Base-by-base conservation (phyloP, 2,113 vertebrate species). In the Eptatretus burgeri region DNA sequence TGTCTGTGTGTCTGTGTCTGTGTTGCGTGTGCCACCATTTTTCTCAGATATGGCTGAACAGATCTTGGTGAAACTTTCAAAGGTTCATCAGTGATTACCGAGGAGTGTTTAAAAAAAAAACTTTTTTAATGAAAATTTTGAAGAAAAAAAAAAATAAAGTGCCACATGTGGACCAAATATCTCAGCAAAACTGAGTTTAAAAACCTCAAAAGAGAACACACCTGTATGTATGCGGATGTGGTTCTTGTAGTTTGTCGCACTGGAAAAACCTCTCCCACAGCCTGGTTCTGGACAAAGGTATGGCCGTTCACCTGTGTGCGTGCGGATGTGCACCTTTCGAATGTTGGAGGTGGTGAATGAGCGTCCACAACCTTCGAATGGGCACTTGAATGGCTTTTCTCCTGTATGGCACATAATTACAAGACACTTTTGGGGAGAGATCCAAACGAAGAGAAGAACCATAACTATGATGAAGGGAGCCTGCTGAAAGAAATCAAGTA, bases 331-430 rank as follows among this genome's bases (percentile, higher is more conserved):
- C 67, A 98, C 91, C 70, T 98, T 98, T 63, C 91, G 82, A 70
- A 98, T 98, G 74, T 98, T 98, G 64, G 91, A 95, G 52, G 91
- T 98, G 70, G 91, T 98, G 69, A 98, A 98, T 2, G 91, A 98
- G 51, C 91, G 77, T 68, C 87, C 91, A 8, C 91, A 98, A 68
- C 86, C 85, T 72, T 95, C 91, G 49, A 91, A 79, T 0, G 86
- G 85, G 73, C 91, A 98, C 69, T 91, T 94, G 69, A 98, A 98
- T 17, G 91, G 91, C 64, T 91, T 85, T 74, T 98, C 91, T 66
- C 91, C 89, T 98, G 73, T 17, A 64, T 69, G 2, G 1, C 62
- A 49, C 41, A 65, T 9, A 53, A 0, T 1, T 1, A 41, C 27
- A 41, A 41, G 27, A 41, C 27, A 41, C 27, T 41, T 41, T 41